Evolutionary conservation across 2,888 invertebrate genomes (phyloP), one percentile per base, ranked within the genome.

Genomic region (Mechanitis mazaeus): DNA sequence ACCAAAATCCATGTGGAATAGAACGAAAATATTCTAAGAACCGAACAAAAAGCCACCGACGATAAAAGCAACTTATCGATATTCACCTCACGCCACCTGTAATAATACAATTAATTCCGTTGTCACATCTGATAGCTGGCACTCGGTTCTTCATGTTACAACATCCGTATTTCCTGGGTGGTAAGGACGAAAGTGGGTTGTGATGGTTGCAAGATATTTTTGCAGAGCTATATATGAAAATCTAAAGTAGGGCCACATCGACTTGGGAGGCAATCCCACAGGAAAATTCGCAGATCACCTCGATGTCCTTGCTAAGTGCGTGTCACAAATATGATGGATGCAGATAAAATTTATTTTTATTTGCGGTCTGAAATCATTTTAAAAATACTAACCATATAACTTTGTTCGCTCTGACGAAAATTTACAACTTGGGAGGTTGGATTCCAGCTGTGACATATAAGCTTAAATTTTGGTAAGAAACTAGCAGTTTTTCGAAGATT

Each of bases 71-170:
- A 31, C 72, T 66, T 65, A 75, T 86, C 78, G 73, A 65, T 69
- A 87, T 85, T 85, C 87, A 66, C 68, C 58, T 54, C 80, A 70
- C 81, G 80, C 75, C 63, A 68, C 61, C 79, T 77, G 79, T 88
- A 86, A 87, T 87, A 87, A 87, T 87, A 86, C 83, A 86, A 88
- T 88, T 87, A 87, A 88, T 85, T 87, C 86, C 69, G 81, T 81
- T 82, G 79, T 79, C 77, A 77, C 79, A 80, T 80, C 77, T 75
- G 80, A 80, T 81, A 78, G 73, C 67, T 57, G 64, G 59, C 69
- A 68, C 64, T 61, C 74, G 66, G 71, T 63, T 61, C 58, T 68
- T 33, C 75, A 45, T 31, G 12, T 50, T 2, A 46, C 53, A 42
- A 58, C 63, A 57, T 61, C 63, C 60, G 72, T 71, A 67, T 61